These are phyloP conservation scores for Trochalopteron elliotii DNA, from an alignment of 2,113 vertebrate species.

Conservation along the genomic window DNA sequence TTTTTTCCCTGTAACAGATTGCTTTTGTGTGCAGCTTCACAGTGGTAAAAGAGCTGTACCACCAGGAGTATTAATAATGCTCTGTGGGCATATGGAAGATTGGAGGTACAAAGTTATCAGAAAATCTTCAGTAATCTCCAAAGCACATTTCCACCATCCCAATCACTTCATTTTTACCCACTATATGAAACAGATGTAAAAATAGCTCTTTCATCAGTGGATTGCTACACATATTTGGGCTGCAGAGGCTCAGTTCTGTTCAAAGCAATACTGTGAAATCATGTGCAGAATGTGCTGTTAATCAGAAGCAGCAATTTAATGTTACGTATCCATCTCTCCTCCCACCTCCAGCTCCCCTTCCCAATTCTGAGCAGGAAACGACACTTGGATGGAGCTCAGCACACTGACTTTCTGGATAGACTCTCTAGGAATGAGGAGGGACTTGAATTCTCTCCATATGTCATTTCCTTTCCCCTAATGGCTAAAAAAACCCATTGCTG, in stretches of 20 bases:
- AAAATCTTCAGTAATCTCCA: conserved; percentile 49
- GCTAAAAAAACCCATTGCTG: conserved; percentile 15
- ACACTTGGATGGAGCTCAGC: conserved; percentile 52
- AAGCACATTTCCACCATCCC: conserved; percentile 31
- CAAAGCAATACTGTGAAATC: conserved; percentile 25
- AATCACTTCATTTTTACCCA: conserved; percentile 51
- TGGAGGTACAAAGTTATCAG: conserved; percentile 38
- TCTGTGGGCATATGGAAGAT: conserved; percentile 6
- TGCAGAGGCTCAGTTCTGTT: neutral
- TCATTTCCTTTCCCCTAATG: conserved; percentile 57
- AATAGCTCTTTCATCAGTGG: conserved; percentile 47
- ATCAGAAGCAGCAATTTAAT: conserved; percentile 18
- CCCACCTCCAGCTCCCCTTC: neutral
- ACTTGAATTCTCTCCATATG: conserved; percentile 57
- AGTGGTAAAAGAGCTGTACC: neutral
- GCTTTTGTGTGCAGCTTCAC: neutral
- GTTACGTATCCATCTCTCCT: neutral
- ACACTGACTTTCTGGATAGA: conserved; percentile 52
- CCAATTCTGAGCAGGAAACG: conserved; percentile 46
- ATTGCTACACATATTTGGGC: conserved; percentile 30
- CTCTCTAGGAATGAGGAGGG: conserved; percentile 74
- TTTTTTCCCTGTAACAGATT: neutral
- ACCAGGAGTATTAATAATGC: conserved; percentile 1
- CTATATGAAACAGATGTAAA: conserved; percentile 72
- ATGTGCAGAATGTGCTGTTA: conserved; percentile 34